A percentile compares a stretch with the other conserved stretches of the same genome.
Conservation (phyloP, 2,888 invertebrate genomes). For the Argyra leucocephala region DNA sequence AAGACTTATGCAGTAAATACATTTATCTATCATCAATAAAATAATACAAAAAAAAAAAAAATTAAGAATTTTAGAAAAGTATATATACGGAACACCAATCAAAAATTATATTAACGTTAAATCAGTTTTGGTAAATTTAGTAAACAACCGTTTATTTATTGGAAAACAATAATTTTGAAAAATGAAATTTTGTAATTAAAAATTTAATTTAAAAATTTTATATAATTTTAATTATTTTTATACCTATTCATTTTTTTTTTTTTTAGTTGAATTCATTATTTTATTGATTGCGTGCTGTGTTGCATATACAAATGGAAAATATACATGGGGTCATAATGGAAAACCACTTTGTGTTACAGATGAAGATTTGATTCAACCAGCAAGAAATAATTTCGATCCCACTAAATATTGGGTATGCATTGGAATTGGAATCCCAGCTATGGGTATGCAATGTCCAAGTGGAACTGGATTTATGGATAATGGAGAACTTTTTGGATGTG, state of each 20-base stretch:
- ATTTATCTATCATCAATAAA: no score
- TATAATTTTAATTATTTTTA: background rate
- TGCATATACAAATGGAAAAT: background rate
- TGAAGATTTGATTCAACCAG: conserved; percentile 14
- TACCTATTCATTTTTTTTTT: no score
- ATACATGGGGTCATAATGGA: conserved; percentile 16
- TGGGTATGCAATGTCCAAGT: conserved; percentile 2
- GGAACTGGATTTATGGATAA: background rate
- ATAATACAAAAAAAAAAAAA: no score
- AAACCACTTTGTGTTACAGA: conserved; percentile 13
- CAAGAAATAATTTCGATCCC: conserved; percentile 18
- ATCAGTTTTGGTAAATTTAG: no score
- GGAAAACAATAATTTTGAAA: no score
- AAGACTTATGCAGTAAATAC: no score
- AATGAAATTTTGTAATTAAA: conserved; percentile 4
- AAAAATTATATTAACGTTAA: no score
- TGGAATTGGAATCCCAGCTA: background rate
- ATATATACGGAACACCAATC: no score
- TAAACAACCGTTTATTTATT: no score
- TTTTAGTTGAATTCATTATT: background rate
- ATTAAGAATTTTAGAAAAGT: no score
- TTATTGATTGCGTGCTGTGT: background rate
- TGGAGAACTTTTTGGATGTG: background rate
- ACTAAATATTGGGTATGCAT: conserved; percentile 16
- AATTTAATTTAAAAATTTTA: no score